Conservation (phyloP, 2,888 invertebrate species). For the Unio pictorum region DNA sequence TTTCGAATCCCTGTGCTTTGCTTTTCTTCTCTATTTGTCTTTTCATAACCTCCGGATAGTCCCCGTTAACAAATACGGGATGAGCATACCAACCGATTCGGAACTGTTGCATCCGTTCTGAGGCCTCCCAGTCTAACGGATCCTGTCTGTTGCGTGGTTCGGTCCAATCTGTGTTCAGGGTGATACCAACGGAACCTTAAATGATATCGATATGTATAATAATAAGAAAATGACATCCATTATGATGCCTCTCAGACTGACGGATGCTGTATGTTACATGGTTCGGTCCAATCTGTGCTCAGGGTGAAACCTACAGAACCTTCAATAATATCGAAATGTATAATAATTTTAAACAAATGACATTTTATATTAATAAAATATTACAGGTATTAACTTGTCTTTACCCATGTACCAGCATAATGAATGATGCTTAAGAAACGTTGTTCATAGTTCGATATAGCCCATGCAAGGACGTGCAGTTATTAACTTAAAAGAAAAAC, state of each 20-base stretch:
- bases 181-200: conserved; percentile 52
- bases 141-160: conserved; percentile 29
- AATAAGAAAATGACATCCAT: conserved; percentile 2
- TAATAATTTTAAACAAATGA: neutral
- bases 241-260: conserved; percentile 39
- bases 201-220: neutral
- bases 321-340: conserved; percentile 12
- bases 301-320: conserved; percentile 53
- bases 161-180: conserved; percentile 42
- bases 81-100: conserved; percentile 58
- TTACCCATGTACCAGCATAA: too few species aligned
- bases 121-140: conserved; percentile 34
- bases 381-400: too few species aligned
- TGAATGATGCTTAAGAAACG: too few species aligned
- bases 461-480: neutral
- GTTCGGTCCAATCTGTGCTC: conserved; percentile 40
- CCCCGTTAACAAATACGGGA: conserved; percentile 65
- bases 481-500: too few species aligned
- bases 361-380: neutral
- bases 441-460: neutral
- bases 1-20: conserved; percentile 14
- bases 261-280: conserved; percentile 22
- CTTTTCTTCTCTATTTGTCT: conserved; percentile 32
- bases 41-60: conserved; percentile 71
- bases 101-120: conserved; percentile 35